These are phyloP conservation scores for Coelopa frigida DNA, from an alignment of 1,140 invertebrate genomes.

Conservation along the genomic window DNA sequence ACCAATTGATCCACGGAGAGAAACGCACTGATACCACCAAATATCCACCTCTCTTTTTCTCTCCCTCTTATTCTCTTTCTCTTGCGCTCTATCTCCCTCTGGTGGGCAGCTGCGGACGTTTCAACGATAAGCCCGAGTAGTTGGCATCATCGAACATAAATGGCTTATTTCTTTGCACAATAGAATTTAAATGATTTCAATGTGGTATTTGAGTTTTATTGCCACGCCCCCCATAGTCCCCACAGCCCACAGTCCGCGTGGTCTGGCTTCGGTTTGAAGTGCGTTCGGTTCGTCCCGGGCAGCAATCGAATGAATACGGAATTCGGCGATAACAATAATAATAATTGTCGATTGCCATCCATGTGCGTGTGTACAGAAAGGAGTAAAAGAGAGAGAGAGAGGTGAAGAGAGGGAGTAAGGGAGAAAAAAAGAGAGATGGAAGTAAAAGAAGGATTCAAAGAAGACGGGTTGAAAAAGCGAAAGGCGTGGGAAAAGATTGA, in stretches of 20 bases:
- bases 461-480: too few species aligned
- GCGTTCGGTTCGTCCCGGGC: neutral
- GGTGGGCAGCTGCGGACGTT: neutral
- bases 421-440: too few species aligned
- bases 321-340: slow-evolving; percentile 12
- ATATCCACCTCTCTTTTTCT: neutral
- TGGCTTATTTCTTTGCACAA: slow-evolving; percentile 8
- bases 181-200: slow-evolving; percentile 14
- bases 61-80: neutral
- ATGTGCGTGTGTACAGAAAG: too few species aligned
- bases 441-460: too few species aligned
- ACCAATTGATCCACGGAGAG: neutral
- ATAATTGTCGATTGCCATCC: slow-evolving; percentile 10
- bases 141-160: neutral
- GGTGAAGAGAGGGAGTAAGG: too few species aligned
- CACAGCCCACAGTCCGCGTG: neutral
- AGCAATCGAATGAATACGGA: slow-evolving; percentile 10
- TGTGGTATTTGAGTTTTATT: slow-evolving; percentile 9
- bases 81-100: neutral
- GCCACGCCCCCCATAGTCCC: slow-evolving; percentile 5
- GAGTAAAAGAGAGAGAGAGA: too few species aligned
- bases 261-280: neutral
- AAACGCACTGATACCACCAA: neutral
- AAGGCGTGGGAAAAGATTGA: too few species aligned
- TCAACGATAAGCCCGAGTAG: neutral